phyloP scores from a whole-genome alignment of 2,113 vertebrate species.

The Pterocles burchelli region DNA sequence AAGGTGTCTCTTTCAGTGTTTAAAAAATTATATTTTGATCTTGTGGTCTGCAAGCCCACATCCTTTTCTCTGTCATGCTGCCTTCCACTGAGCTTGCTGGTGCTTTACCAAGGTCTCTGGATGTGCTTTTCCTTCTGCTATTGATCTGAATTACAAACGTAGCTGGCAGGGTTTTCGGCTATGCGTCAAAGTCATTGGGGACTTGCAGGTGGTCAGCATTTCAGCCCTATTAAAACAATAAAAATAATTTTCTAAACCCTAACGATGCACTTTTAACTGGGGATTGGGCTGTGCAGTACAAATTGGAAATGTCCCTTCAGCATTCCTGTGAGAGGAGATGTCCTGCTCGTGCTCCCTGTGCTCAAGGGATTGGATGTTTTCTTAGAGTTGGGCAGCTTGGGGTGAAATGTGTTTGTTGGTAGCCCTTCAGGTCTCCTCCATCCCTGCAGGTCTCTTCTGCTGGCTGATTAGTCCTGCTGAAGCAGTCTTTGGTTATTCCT shows the following conservation, averaged over 20 bases:
- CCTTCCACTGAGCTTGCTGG: not conserved
- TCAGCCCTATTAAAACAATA: not conserved
- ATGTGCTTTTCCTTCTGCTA: conserved; percentile 11
- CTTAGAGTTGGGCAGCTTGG: not conserved
- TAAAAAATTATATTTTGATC: not conserved
- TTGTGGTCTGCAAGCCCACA: not conserved
- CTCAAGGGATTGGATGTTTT: not conserved
- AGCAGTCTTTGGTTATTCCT: not conserved
- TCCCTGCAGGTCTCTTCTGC: not conserved
- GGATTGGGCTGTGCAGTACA: not conserved
- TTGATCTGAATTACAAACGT: conserved; percentile 44
- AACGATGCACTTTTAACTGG: not conserved
- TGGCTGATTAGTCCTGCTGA: not conserved
- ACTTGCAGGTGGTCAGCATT: not conserved
- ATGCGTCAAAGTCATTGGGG: not conserved
- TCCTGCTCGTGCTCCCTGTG: not conserved
- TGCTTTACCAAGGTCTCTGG: not conserved
- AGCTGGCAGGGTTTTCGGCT: not conserved
- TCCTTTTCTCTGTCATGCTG: not conserved
- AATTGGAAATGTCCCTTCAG: not conserved
- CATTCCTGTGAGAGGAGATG: rapidly evolving
- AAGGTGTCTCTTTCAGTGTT: not conserved
- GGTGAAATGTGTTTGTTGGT: not conserved
- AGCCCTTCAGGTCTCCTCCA: not conserved
- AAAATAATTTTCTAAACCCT: not conserved